Evolutionary conservation across 1,140 invertebrate genomes (phyloP).

Genomic region (Bilobella aurantiaca): DNA sequence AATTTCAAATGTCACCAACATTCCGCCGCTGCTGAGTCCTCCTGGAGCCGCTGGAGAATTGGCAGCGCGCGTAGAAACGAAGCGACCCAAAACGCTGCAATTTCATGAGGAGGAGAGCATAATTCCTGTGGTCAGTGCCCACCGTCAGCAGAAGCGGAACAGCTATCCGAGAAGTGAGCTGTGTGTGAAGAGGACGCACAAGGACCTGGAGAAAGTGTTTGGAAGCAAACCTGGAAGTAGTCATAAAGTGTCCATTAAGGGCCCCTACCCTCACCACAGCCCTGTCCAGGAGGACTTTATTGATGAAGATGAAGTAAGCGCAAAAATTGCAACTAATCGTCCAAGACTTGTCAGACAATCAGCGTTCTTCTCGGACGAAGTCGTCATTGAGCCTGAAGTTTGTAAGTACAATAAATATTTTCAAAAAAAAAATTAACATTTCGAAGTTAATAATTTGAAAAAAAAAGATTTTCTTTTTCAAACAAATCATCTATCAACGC

Average conservation of each 20-base stretch:
- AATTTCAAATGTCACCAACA: background rate
- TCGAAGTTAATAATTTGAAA: background rate
- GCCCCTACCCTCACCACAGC: background rate
- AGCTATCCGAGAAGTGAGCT: background rate
- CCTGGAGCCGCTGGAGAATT: background rate
- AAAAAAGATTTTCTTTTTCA: no score
- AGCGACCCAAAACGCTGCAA: background rate
- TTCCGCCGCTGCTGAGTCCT: background rate
- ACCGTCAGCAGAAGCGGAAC: background rate
- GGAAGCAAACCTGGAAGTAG: conserved; percentile 6
- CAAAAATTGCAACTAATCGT: conserved; percentile 33
- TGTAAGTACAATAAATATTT: conserved; percentile 16
- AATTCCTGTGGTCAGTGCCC: conserved; percentile 4
- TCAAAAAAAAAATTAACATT: background rate
- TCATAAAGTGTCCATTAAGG: conserved; percentile 2
- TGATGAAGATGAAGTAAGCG: conserved; percentile 31
- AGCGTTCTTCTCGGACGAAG: conserved; percentile 34
- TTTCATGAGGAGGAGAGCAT: conserved; percentile 2
- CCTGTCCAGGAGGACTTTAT: conserved; percentile 12
- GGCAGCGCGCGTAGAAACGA: background rate
- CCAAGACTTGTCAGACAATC: conserved; percentile 29
- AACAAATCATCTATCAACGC: no score
- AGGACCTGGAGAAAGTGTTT: background rate
- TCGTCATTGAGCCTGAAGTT: conserved; percentile 34
- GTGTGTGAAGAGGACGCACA: background rate